Base-by-base conservation (phyloP, 2,797 vertebrate species). In the Onychomys arenicola region DNA sequence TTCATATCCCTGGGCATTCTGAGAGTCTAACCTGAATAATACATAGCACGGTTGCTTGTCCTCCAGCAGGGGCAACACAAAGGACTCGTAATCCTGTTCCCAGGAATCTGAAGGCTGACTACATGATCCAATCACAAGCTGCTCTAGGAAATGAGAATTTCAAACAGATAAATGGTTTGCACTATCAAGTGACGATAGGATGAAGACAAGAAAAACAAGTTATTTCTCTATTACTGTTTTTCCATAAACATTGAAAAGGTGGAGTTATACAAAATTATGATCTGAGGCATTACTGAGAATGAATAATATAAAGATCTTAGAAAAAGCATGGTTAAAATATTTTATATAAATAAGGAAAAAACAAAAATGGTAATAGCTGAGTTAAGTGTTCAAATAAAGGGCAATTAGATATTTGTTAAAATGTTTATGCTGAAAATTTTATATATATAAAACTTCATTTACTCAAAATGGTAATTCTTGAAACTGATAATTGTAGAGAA, bases 1-100 rank as follows among this genome's bases (percentile, higher is more conserved):
- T 97, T 99, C 99, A 78, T 99, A 99, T 94, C 99, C 99, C 98
- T 99, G 99, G 97, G 99, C 99, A 98, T 99, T 99, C 90, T 98
- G 98, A 94, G 99, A 99, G 98, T 99, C 99, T 98, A 99, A 98
- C 91, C 99, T 99, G 98, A 99, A 99, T 67, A 99, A 98, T 97
- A 99, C 97, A 90, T 99, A 99, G 97, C 99, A 99, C 0, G 99
- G 99, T 90, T 99, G 97, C 29, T 98, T 99, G 65, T 99, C 99
- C 94, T 99, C 99, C 49, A 99, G 98, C 87, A 99, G 98, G 23
- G 99, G 99, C 95, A 99, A 98, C 93, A 99, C 98, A 94, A 99
- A 98, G 59, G 98, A 97, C 82, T 99, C 99, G 16, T 99, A 99
- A 97, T 99, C 99, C 95, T 99, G 98, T 95, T 99, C 99, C 99